Percentiles rank a stretch among this genome's conserved stretches.
Conservation (phyloP, 2,113 vertebrate genomes). For the Siniperca knerii region DNA sequence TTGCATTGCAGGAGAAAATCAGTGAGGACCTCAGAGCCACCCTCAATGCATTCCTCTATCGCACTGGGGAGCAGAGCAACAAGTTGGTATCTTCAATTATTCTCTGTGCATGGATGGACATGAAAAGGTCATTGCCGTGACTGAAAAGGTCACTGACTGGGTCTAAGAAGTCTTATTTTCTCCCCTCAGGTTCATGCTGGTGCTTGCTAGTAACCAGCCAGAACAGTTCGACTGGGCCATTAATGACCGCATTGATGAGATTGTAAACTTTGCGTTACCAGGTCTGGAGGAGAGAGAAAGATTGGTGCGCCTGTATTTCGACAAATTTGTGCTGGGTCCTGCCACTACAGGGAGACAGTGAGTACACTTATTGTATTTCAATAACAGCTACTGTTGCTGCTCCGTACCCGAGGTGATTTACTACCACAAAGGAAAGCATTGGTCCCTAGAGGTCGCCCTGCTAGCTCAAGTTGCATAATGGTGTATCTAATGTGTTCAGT, state of each 20-base stretch:
- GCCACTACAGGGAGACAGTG: constrained; percentile 91
- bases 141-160: constrained; percentile 41
- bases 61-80: constrained; percentile 91
- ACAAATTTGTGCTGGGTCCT: constrained; percentile 88
- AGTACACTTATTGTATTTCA: constrained; percentile 73
- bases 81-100: constrained; percentile 68
- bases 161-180: constrained; percentile 13
- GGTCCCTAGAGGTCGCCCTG: constrained; percentile 41
- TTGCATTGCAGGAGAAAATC: constrained; percentile 89
- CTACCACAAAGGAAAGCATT: constrained; percentile 25
- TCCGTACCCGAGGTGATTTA: constrained; percentile 42
- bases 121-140: constrained; percentile 59
- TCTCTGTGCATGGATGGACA: constrained; percentile 36
- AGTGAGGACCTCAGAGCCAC: constrained; percentile 92
- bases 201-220: constrained; percentile 92
- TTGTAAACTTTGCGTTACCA: constrained; percentile 88
- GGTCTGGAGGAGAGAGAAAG: constrained; percentile 86
- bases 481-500: constrained; percentile 47
- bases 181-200: constrained; percentile 90
- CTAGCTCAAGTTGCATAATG: constrained; percentile 51
- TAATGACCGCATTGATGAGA: constrained; percentile 90
- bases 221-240: constrained; percentile 94
- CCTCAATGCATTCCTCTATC: constrained; percentile 91
- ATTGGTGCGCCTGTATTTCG: constrained; percentile 90
- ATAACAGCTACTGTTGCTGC: constrained; percentile 15